Conservation (phyloP, 2,113 vertebrate species). For the Promerops cafer region DNA sequence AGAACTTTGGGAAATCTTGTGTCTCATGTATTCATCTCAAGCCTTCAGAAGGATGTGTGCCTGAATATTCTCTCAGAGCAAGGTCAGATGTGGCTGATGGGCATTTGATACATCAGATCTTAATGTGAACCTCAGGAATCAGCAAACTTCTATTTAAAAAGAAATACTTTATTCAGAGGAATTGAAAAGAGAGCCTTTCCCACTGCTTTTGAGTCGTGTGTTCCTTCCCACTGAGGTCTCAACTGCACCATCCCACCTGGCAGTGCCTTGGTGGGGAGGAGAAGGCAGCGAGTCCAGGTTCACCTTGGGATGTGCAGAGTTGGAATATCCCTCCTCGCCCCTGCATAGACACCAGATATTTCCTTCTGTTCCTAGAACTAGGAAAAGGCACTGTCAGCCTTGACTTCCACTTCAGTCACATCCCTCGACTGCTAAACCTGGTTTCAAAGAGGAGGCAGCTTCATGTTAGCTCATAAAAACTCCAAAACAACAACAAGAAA, state of each 20-base stretch:
- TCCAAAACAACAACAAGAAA: background rate
- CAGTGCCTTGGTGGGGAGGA: background rate
- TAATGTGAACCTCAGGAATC: background rate
- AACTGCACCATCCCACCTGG: background rate
- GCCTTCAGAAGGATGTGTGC: background rate
- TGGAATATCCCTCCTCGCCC: background rate
- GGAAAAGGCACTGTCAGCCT: background rate
- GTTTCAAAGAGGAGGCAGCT: background rate
- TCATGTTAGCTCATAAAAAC: background rate
- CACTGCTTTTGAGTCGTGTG: background rate
- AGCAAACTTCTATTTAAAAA: background rate
- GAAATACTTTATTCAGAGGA: background rate
- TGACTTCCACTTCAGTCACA: background rate
- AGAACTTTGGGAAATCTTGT: background rate
- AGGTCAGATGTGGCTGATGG: background rate
- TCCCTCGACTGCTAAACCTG: background rate
- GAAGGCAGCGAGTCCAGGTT: background rate
- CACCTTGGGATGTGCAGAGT: background rate
- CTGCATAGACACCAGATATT: background rate
- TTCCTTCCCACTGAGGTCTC: background rate
- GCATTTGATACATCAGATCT: background rate
- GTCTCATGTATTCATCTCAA: background rate
- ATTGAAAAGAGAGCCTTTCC: background rate
- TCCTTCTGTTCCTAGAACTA: background rate
- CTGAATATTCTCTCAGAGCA: background rate